These are phyloP conservation scores for Helicorthomorpha holstii DNA, from an alignment of 1,140 invertebrate species.

Conservation along the genomic window DNA sequence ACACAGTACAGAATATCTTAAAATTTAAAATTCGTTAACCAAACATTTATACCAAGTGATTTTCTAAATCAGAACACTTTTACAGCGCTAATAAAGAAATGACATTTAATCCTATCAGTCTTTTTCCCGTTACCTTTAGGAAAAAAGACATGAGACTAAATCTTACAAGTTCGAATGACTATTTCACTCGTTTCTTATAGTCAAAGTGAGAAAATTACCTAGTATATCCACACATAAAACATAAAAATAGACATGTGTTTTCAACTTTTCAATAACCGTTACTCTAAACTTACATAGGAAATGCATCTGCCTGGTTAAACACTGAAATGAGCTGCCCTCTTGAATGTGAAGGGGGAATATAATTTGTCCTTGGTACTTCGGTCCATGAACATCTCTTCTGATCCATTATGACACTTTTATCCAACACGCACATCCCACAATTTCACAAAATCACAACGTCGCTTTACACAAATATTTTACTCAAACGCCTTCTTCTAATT, in stretches of 20 bases:
- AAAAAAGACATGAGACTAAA: background rate
- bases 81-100: too few species aligned
- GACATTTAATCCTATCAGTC: background rate
- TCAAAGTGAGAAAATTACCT: background rate
- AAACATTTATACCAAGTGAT: too few species aligned
- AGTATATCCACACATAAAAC: background rate
- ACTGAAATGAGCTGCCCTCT: background rate
- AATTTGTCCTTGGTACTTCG: background rate
- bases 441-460: too few species aligned
- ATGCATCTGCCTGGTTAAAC: background rate
- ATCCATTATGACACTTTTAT: too few species aligned
- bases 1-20: too few species aligned
- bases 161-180: too few species aligned
- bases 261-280: background rate
- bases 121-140: background rate
- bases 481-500: too few species aligned
- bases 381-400: background rate
- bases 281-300: background rate
- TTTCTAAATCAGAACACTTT: too few species aligned
- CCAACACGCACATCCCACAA: too few species aligned
- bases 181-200: background rate
- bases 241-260: background rate
- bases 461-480: too few species aligned
- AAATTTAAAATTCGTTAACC: too few species aligned
- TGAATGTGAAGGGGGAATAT: background rate